Conservation (phyloP, 2,113 vertebrate species). For the Bungarus multicinctus region DNA sequence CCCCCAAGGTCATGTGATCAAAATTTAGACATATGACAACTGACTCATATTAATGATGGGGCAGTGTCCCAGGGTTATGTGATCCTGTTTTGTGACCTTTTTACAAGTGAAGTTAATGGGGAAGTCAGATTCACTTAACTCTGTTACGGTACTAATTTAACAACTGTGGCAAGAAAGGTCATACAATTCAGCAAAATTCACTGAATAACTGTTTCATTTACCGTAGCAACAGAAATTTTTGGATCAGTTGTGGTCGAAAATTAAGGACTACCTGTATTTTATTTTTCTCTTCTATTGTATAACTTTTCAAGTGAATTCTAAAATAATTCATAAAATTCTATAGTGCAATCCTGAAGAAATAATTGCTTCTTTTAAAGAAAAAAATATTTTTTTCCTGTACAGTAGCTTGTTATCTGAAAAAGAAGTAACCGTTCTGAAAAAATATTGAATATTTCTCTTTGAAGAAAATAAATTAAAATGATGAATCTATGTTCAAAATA, state of each 20-base stretch:
- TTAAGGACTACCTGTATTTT: not conserved
- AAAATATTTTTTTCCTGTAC: not conserved
- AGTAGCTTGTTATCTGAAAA: not conserved
- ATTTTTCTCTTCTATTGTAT: not conserved
- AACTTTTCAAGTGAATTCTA: not conserved
- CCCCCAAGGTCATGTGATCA: too few species aligned
- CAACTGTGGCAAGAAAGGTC: not conserved
- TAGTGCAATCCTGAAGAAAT: not conserved
- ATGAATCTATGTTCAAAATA: not conserved
- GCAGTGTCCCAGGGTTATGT: not conserved
- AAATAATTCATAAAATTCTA: not conserved
- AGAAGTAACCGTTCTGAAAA: not conserved
- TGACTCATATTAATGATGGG: too few species aligned
- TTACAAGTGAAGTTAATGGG: not conserved
- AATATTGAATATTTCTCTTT: not conserved
- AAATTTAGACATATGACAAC: too few species aligned
- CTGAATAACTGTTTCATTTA: not conserved
- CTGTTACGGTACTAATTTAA: not conserved
- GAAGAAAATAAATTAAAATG: accelerated
- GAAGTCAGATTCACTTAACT: not conserved
- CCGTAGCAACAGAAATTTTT: not conserved
- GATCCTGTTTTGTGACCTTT: not conserved
- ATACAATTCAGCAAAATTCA: not conserved
- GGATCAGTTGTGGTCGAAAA: not conserved
- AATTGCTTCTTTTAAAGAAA: not conserved